A percentile compares a stretch with the other conserved stretches of the same genome.
Conservation (phyloP, 2,113 vertebrate species). For the Muntiacus muntjak region DNA sequence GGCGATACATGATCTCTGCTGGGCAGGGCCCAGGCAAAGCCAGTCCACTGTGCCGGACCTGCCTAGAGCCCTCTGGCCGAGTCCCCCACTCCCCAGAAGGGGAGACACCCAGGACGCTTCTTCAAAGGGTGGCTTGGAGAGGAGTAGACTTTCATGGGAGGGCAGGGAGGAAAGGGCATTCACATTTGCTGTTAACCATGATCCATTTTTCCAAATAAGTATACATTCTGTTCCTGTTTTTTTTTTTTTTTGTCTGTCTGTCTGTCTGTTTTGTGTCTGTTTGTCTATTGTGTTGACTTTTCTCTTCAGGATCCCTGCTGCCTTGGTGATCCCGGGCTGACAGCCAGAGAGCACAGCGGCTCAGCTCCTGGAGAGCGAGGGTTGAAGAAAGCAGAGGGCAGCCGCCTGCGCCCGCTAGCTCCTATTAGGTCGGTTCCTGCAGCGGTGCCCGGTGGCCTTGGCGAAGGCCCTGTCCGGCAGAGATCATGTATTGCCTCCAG, state of each 20-base stretch:
- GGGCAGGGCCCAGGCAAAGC: constrained; percentile 69
- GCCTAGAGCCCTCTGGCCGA: constrained; percentile 13
- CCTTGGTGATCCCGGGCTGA: constrained; percentile 74
- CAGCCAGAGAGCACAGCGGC: constrained; percentile 74
- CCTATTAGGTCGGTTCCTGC: constrained; percentile 70
- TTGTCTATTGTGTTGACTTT: constrained; percentile 74
- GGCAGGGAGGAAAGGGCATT: constrained; percentile 68
- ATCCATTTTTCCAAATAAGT: constrained; percentile 75
- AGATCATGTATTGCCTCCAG: constrained; percentile 98
- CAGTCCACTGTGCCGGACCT: constrained; percentile 54
- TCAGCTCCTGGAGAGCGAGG: constrained; percentile 74
- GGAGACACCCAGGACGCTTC: background rate
- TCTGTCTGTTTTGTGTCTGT: constrained; percentile 65
- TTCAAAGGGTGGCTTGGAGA: background rate
- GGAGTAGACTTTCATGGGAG: constrained; percentile 32
- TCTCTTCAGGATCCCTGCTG: constrained; percentile 76
- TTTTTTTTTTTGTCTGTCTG: constrained; percentile 43
- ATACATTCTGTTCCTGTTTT: constrained; percentile 75
- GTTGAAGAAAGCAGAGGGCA: constrained; percentile 71
- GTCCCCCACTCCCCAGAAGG: background rate
- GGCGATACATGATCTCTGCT: constrained; percentile 74
- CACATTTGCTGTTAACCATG: constrained; percentile 71
- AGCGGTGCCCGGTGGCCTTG: constrained; percentile 68
- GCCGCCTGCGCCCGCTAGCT: constrained; percentile 57
- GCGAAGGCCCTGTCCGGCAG: constrained; percentile 67